A percentile compares a stretch with the other conserved stretches of the same genome.
These are phyloP conservation scores for Cromileptes altivelis DNA, from an alignment of 2,113 vertebrate species.

Conservation along the genomic window DNA sequence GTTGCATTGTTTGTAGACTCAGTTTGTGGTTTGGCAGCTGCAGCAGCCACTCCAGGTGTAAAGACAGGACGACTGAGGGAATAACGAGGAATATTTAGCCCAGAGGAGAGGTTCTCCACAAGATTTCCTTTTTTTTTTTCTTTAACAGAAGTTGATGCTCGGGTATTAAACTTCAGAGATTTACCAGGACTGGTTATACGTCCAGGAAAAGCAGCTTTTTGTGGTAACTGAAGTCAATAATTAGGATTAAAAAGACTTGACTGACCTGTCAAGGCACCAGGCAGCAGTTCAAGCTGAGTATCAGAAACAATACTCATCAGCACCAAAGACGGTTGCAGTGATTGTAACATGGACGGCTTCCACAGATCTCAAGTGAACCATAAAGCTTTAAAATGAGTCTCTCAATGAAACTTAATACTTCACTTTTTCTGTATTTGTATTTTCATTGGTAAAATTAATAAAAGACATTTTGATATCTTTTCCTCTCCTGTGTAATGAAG, in stretches of 20 bases:
- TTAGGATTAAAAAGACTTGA: constrained; percentile 11
- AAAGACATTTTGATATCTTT: not conserved
- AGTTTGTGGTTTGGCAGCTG: constrained; percentile 76
- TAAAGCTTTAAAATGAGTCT: constrained; percentile 3
- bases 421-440: not conserved
- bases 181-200: not conserved
- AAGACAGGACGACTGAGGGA: constrained; percentile 13
- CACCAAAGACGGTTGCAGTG: constrained; percentile 26
- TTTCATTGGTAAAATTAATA: constrained; percentile 3
- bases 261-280: not conserved
- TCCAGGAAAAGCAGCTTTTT: not conserved
- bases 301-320: constrained; percentile 22
- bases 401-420: not conserved
- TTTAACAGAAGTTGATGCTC: not conserved
- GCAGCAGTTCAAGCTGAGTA: constrained; percentile 8
- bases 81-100: not conserved
- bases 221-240: not conserved
- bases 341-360: constrained; percentile 1
- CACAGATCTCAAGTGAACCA: not conserved
- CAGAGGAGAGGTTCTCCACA: not conserved
- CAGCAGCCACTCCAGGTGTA: constrained; percentile 43
- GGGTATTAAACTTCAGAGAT: not conserved
- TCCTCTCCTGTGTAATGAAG: not conserved
- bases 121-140: not conserved
- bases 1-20: constrained; percentile 71